Evolutionary conservation across 2,888 invertebrate genomes (phyloP), one percentile per base, ranked within the genome.

Genomic region (Cantharis rufa): DNA sequence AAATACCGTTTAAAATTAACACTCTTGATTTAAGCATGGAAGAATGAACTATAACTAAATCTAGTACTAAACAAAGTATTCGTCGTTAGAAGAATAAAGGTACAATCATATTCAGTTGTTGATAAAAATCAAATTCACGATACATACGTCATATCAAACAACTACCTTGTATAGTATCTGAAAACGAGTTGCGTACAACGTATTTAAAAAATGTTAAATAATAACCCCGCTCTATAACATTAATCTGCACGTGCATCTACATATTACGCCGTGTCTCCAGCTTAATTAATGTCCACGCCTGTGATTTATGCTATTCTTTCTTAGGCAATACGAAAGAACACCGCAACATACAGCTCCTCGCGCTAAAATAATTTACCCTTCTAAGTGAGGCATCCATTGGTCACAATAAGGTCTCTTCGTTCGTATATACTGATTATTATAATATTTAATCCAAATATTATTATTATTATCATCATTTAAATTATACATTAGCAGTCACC

Each of bases 241-340:
- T 86, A 86, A 87, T 87, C 86, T 85, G 82, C 83, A 78, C 85
- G 85, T 86, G 86, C 83, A 87, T 87, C 86, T 86, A 86, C 86
- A 87, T 87, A 87, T 86, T 86, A 86, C 85, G 84, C 84, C 84
- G 86, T 85, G 86, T 86, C 86, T 79, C 82, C 85, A 85, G 84
- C 84, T 86, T 87, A 87, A 88, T 88, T 88, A 88, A 87, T 86
- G 88, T 87, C 86, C 85, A 80, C 83, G 79, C 77, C 80, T 79
- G 87, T 87, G 87, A 88, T 87, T 88, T 87, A 88, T 87, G 86
- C 85, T 82, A 82, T 82, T 83, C 83, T 84, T 82, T 84, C 83
- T 83, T 82, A 78, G 81, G 79, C 27, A 78, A 79, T 72, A 74
- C 74, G 80, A 79, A 80, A 80, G 76, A 78, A 82, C 76, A 71